Evolutionary conservation across 2,113 vertebrate genomes (phyloP), one percentile per base, ranked within the genome.

Genomic region (Pelodiscus sinensis): DNA sequence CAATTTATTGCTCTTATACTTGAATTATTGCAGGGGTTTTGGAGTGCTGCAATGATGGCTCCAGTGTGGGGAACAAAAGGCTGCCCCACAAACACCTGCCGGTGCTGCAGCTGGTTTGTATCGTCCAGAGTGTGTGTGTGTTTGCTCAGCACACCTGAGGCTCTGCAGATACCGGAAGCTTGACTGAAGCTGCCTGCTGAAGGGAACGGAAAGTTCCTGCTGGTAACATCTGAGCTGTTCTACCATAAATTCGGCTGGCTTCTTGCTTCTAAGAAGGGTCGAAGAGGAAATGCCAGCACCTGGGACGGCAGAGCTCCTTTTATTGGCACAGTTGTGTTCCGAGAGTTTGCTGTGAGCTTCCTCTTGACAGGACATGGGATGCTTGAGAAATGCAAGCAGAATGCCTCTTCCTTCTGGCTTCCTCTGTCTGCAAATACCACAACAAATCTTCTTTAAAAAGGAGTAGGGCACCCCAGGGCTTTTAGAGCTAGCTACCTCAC

Each of bases 381-480:
- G 62, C 57, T 82, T 81, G 77, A 81, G 1, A 1, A 81, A 29
- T 12, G 19, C 35, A 35, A 55, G 16, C 44, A 15, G 65, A 90
- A 84, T 2, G 79, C 2, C 18, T 82, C 75, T 80, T 82, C 22
- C 54, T 13, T 68, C 83, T 44, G 52, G 38, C n/a, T 89, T 82
- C 56, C 35, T 80, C 79, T 62, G 31, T 80, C 65, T 58, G 1
- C 2, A 38, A 79, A 12, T 1, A 2, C 86, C 8, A 2, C 5
- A n/a, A 81, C 73, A 57, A 57, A 71, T 31, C 3, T 8, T 60
- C n/a, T n/a, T 81, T 75, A 51, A 22, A 2, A 1, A 35, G 25
- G 35, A 1, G 0, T 24, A 16, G n/a, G 55, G 29, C 7, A 5
- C 51, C 24, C 31, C 1, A 18, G 0, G 1, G 52, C 22, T 0